phyloP scores from a whole-genome alignment of 2,113 vertebrate species.

The Melanerpes aurifrons region DNA sequence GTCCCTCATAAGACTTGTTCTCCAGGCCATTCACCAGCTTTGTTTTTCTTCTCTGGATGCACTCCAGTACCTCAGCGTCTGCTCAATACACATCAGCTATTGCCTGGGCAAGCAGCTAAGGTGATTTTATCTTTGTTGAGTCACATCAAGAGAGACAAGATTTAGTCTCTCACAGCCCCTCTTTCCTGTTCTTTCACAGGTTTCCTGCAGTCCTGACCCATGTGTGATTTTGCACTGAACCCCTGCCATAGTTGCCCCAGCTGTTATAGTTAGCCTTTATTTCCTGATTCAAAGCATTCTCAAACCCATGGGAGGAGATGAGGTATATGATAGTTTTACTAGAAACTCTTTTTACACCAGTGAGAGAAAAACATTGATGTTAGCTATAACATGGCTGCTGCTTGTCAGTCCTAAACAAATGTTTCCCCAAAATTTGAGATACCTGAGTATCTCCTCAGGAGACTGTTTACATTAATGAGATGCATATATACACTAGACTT shows the following conservation, averaged over 20 bases:
- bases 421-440: neutral
- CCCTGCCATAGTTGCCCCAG: neutral
- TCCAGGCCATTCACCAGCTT: too few relatives aligned
- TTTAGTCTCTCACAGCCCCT: neutral
- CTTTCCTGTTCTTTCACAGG: neutral
- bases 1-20: too few relatives aligned
- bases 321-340: neutral
- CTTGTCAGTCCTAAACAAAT: neutral
- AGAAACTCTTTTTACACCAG: fast-evolving
- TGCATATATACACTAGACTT: neutral
- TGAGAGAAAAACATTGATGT: neutral
- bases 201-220: neutral
- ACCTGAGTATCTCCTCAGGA: neutral
- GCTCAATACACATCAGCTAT: too few relatives aligned
- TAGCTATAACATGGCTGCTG: neutral
- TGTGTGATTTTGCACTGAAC: neutral
- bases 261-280: neutral
- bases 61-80: too few relatives aligned
- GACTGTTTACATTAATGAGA: neutral
- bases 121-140: too few relatives aligned
- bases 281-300: neutral
- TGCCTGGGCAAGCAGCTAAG: too few relatives aligned
- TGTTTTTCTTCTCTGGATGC: too few relatives aligned
- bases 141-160: too few relatives aligned
- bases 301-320: neutral